Base-by-base conservation (phyloP, 2,888 invertebrate species). In the Apotomis turbidana region DNA sequence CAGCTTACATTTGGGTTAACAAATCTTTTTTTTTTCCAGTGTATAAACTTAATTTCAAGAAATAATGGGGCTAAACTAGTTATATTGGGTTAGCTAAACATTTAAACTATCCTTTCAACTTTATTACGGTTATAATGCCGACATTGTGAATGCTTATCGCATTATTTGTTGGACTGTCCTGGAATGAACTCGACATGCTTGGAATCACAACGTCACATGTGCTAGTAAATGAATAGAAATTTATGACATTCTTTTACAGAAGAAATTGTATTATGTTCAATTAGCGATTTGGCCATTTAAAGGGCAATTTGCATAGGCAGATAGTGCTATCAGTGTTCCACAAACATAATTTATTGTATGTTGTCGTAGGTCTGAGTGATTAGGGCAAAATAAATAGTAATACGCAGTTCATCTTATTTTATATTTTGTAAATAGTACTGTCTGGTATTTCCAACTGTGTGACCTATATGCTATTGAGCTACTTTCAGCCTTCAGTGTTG, bases 261-360 rank as follows among this genome's bases (percentile, higher is more conserved):
- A 74, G 75, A 78, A 79, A 81, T 44, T 1, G 5, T 76, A 79
- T 79, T 78, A 74, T 78, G 75, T 81, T 78, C 79, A 87, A 88
- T 89, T 90, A 90, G 88, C 90, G 85, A 91, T 89, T 89, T 87
- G 86, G 83, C 83, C 81, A 85, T 83, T 84, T 84, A 83, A 83
- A 84, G 82, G 85, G 84, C 87, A 90, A 91, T 91, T 92, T 91
- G 90, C 90, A 87, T 91, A 85, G 83, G 74, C 76, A 68, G 91
- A 92, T 92, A 91, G 78, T 77, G 74, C 78, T 90, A 91, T 91
- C 91, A 78, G 74, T 82, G 80, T 70, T 80, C 80, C 74, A 85
- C 85, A 87, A 89, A 90, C 79, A 85, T 71, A 78, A 82, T 80
- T 81, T 78, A 79, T 79, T 76, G 76, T 75, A 76, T 86, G 83